A percentile compares a stretch with the other conserved stretches of the same genome.
These are phyloP conservation scores for Lysandra coridon DNA, from an alignment of 2,888 invertebrate genomes.

Conservation along the genomic window DNA sequence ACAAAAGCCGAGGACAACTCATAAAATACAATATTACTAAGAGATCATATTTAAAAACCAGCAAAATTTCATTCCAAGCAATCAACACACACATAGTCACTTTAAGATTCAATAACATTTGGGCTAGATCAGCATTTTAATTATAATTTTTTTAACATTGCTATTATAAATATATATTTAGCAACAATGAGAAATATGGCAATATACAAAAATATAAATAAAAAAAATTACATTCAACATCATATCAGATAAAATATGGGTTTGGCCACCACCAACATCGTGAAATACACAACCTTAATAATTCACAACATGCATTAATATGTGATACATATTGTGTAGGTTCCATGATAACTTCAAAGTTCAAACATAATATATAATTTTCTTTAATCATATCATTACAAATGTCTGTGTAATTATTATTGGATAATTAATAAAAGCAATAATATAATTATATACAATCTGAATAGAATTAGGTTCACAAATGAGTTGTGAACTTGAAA, in stretches of 20 bases:
- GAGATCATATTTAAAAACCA: slow-evolving; percentile 40
- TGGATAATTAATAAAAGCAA: neutral
- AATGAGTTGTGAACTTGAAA: neutral
- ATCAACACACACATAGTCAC: slow-evolving; percentile 35
- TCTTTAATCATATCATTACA: too few relatives aligned
- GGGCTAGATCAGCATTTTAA: slow-evolving; percentile 47
- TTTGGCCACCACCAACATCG: slow-evolving; percentile 42
- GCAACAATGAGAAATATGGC: slow-evolving; percentile 70
- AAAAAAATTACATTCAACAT: slow-evolving; percentile 31
- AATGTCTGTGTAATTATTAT: neutral
- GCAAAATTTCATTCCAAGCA: slow-evolving; percentile 36
- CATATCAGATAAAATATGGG: slow-evolving; percentile 27
- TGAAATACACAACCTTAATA: slow-evolving; percentile 43
- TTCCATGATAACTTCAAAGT: neutral
- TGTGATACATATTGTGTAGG: slow-evolving; percentile 33
- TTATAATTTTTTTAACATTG: slow-evolving; percentile 40
- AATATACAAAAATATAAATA: slow-evolving; percentile 49
- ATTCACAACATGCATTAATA: slow-evolving; percentile 37
- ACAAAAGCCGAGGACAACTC: neutral
- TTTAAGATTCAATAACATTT: slow-evolving; percentile 39
- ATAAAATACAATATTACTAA: slow-evolving; percentile 29
- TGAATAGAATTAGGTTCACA: neutral
- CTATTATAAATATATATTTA: slow-evolving; percentile 54
- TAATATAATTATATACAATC: neutral
- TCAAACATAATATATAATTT: neutral